These are phyloP conservation scores for Drosophila neoperkinsi DNA, from an alignment of 2,888 invertebrate species.

Conservation along the genomic window DNA sequence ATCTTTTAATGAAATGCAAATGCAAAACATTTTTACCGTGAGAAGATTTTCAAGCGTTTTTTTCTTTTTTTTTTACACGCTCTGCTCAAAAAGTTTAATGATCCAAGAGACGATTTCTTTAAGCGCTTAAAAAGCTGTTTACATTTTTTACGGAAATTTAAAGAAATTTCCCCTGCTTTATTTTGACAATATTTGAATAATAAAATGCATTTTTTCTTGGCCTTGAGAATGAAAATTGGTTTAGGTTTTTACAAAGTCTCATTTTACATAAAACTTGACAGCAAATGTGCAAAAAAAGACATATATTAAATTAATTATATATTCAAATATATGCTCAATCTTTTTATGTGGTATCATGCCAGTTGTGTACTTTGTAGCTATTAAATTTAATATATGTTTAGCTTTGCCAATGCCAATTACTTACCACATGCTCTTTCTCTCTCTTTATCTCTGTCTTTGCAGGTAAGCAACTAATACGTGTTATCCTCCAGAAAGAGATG, in stretches of 20 bases:
- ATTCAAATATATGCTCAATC: background rate
- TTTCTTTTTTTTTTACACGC: background rate
- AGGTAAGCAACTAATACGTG: slow-evolving; percentile 62
- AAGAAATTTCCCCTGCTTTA: background rate
- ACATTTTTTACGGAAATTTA: background rate
- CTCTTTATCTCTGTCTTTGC: slow-evolving; percentile 49
- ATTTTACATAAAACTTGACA: background rate
- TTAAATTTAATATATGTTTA: slow-evolving; percentile 9
- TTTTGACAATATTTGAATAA: background rate
- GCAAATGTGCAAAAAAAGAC: background rate
- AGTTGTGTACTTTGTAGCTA: background rate
- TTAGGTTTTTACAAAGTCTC: background rate
- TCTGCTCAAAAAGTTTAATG: background rate
- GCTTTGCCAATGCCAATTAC: slow-evolving; percentile 15
- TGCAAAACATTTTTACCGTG: slow-evolving; percentile 22
- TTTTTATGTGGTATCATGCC: background rate
- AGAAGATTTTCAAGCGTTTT: background rate
- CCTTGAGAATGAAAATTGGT: background rate
- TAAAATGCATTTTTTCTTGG: background rate
- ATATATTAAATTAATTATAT: background rate
- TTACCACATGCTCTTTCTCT: slow-evolving; percentile 16
- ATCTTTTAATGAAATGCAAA: slow-evolving; percentile 77
- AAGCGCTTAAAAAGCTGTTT: background rate
- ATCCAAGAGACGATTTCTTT: background rate
- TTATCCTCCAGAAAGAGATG: slow-evolving; percentile 4